A percentile compares a stretch with the other conserved stretches of the same genome.
phyloP scores from a whole-genome alignment of 2,113 vertebrate species.

The Solea solea region DNA sequence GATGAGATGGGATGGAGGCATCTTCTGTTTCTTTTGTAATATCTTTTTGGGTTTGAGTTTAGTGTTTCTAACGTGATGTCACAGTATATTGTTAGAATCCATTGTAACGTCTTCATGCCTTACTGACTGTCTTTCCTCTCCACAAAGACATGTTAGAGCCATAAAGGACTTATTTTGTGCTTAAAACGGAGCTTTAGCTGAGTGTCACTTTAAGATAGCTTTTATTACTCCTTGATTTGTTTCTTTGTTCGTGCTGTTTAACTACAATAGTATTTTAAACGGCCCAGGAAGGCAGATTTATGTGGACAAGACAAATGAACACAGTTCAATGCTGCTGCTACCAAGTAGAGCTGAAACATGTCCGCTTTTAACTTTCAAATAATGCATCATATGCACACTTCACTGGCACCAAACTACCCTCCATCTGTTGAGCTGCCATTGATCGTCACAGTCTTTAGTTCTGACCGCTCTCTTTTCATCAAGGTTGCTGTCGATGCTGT shows the following conservation, averaged over 20 bases:
- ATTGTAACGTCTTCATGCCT: not conserved
- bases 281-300: conserved; percentile 1
- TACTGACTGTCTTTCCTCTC: not conserved
- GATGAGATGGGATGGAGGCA: too few species aligned
- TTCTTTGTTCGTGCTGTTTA: conserved; percentile 1
- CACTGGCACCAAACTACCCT: not conserved
- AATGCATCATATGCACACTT: not conserved
- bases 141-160: not conserved
- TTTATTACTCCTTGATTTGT: not conserved
- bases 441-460: not conserved
- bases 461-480: not conserved
- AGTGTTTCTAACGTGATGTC: not conserved
- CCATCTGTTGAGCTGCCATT: conserved; percentile 13
- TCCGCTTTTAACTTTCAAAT: conserved; percentile 7
- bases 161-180: too few species aligned
- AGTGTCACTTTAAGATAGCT: not conserved
- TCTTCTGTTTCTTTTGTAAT: too few species aligned
- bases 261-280: not conserved
- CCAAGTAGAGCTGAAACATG: conserved; percentile 7
- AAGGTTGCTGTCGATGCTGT: not conserved
- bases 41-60: too few species aligned
- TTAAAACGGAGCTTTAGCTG: too few species aligned
- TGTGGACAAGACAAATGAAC: not conserved
- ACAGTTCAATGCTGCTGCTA: conserved; percentile 8
- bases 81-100: not conserved